Percentiles rank a stretch among this genome's conserved stretches.
phyloP scores from a whole-genome alignment of 2,113 vertebrate genomes.

The Noturus placidus region DNA sequence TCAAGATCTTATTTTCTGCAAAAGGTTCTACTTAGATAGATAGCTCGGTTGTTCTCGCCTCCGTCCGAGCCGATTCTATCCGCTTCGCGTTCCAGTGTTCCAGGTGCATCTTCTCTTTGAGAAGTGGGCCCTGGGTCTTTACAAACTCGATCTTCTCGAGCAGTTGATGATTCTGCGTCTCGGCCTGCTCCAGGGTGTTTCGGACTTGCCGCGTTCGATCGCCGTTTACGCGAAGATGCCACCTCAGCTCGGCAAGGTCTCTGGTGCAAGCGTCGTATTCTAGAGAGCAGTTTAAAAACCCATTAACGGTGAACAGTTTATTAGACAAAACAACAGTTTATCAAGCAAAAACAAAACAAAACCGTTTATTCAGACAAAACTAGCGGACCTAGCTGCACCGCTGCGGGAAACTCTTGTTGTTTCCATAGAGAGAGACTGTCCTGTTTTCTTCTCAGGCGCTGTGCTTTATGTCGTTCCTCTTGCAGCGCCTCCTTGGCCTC shows the following conservation, averaged over 20 bases:
- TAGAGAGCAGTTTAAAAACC: constrained; percentile 39
- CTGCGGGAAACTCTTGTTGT: constrained; percentile 71
- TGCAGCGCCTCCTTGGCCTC: constrained; percentile 75
- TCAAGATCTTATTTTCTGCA: neutral
- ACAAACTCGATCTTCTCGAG: constrained; percentile 70
- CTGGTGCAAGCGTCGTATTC: constrained; percentile 70
- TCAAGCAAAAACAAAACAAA: too few species aligned
- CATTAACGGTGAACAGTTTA: neutral
- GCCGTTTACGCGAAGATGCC: constrained; percentile 68
- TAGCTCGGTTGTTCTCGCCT: constrained; percentile 64
- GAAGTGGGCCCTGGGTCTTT: constrained; percentile 71
- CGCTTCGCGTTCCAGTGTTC: constrained; percentile 63
- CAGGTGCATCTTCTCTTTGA: constrained; percentile 73
- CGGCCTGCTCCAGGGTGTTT: constrained; percentile 55
- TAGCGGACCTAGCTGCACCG: constrained; percentile 75
- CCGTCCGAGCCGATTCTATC: constrained; percentile 52
- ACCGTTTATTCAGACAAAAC: neutral
- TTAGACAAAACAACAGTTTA: constrained; percentile 9
- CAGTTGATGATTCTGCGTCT: constrained; percentile 66
- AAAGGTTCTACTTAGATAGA: neutral
- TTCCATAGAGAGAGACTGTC: constrained; percentile 76
- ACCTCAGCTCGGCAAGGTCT: constrained; percentile 72
- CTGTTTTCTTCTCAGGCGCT: constrained; percentile 67
- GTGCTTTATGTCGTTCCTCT: constrained; percentile 70
- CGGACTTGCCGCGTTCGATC: constrained; percentile 58